Evolutionary conservation across 2,888 invertebrate species (phyloP).

Genomic region (Drosophila melanosoma): DNA sequence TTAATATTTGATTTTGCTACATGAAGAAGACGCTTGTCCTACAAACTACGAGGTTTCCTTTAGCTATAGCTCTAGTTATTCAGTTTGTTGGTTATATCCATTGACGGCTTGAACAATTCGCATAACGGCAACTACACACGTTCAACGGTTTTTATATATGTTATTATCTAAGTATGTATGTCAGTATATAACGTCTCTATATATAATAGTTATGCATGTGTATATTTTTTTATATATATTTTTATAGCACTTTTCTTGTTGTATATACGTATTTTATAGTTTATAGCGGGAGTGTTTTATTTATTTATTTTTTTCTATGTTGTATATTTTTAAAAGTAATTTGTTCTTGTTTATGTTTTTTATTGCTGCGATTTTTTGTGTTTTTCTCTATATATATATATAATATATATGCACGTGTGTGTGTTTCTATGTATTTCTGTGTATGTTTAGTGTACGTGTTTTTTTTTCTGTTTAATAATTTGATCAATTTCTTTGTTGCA

Average conservation of each 20-base stretch:
- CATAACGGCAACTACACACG: constrained; percentile 67
- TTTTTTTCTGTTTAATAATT: constrained; percentile 37
- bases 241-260: constrained; percentile 51
- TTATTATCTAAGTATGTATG: constrained; percentile 35
- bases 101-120: constrained; percentile 54
- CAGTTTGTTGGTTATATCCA: constrained; percentile 29
- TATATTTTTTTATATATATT: neutral
- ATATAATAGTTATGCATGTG: constrained; percentile 28
- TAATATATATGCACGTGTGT: neutral
- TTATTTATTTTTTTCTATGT: constrained; percentile 15
- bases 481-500: constrained; percentile 75
- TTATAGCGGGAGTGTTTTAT: constrained; percentile 23
- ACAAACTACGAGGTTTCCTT: constrained; percentile 77
- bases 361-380: constrained; percentile 18
- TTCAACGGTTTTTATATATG: constrained; percentile 47
- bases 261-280: constrained; percentile 30
- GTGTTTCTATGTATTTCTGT: constrained; percentile 22
- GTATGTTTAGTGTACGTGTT: constrained; percentile 15
- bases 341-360: constrained; percentile 53
- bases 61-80: constrained; percentile 67
- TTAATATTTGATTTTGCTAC: constrained; percentile 51
- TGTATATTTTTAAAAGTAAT: constrained; percentile 77
- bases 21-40: constrained; percentile 58
- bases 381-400: neutral
- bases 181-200: constrained; percentile 49